phyloP scores from a whole-genome alignment of 2,113 vertebrate genomes.

The Willisornis vidua region DNA sequence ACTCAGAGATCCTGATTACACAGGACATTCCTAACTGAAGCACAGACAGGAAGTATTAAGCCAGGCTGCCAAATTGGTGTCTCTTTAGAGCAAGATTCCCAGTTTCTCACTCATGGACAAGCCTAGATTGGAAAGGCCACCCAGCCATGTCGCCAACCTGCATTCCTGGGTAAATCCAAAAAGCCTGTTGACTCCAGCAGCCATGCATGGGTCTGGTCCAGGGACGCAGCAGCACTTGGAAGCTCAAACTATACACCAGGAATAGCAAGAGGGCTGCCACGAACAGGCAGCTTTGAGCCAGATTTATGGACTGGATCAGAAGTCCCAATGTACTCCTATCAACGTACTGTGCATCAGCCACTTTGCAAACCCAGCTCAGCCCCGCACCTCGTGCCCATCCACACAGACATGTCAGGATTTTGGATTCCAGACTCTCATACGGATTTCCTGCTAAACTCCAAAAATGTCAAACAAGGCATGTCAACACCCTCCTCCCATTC shows the following conservation, averaged over 20 bases:
- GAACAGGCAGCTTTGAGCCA: neutral
- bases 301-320: neutral
- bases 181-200: neutral
- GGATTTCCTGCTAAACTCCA: neutral
- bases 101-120: neutral
- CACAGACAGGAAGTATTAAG: neutral
- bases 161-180: neutral
- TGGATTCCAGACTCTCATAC: neutral
- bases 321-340: neutral
- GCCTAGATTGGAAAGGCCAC: neutral
- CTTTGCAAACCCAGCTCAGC: neutral
- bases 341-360: neutral
- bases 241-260: neutral
- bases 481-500: neutral
- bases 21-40: neutral
- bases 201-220: neutral
- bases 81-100: neutral
- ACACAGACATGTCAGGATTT: neutral
- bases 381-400: neutral
- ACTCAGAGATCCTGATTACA: neutral
- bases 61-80: neutral
- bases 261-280: neutral
- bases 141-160: neutral
- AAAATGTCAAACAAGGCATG: rapidly evolving
- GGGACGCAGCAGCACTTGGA: neutral